A percentile compares a stretch with the other conserved stretches of the same genome.
These are phyloP conservation scores for Caenorhabditis inopinata DNA, from an alignment of 1,140 invertebrate genomes.

Conservation along the genomic window DNA sequence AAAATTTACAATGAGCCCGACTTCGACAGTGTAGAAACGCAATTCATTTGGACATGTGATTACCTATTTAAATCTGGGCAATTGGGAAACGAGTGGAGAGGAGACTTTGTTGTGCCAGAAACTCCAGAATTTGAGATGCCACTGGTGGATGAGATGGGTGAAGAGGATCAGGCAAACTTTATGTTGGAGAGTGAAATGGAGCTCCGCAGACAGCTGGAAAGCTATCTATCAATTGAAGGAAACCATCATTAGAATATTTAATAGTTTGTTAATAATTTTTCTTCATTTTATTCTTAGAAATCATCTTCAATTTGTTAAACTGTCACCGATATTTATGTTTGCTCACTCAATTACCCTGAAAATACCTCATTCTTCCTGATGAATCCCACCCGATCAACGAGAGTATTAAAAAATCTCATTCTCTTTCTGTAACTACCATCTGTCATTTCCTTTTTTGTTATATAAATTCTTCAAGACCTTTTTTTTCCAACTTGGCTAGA, in stretches of 20 bases:
- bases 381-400: not conserved
- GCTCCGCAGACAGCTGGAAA: not conserved
- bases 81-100: not conserved
- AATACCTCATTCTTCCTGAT: not conserved
- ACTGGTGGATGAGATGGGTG: not conserved
- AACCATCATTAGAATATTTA: not conserved
- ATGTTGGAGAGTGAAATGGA: not conserved
- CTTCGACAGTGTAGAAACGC: not conserved
- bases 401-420: not conserved
- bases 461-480: slow-evolving; percentile 10
- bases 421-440: not conserved
- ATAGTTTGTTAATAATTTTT: no score
- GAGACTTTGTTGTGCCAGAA: not conserved
- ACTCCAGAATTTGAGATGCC: slow-evolving; percentile 3
- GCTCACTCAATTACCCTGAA: not conserved
- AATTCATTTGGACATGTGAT: not conserved
- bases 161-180: not conserved
- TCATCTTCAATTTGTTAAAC: no score
- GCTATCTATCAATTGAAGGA: not conserved
- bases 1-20: not conserved
- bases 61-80: not conserved
- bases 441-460: not conserved
- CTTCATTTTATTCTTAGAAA: no score
- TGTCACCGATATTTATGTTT: no score
- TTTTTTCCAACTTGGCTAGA: no score